Conservation (phyloP, 2,797 vertebrate genomes). For the Rousettus madagascariensis region DNA sequence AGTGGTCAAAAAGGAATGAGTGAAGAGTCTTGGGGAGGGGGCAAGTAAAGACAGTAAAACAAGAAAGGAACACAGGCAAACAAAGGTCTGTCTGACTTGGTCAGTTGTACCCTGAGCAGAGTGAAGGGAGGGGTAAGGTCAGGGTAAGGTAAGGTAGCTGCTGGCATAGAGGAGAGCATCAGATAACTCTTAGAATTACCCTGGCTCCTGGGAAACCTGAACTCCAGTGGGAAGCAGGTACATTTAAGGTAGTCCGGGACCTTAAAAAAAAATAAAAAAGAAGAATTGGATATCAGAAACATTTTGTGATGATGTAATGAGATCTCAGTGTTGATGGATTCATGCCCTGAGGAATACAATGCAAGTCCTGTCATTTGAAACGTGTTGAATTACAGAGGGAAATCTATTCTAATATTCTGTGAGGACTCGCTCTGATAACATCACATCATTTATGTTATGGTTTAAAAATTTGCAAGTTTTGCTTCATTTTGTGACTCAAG, state of each 20-base stretch:
- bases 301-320: slow-evolving; percentile 68
- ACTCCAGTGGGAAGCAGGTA: neutral
- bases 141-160: neutral
- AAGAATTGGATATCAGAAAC: slow-evolving; percentile 67
- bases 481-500: neutral
- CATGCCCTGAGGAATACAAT: slow-evolving; percentile 54
- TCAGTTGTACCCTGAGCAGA: neutral
- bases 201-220: slow-evolving; percentile 60
- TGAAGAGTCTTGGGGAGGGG: neutral
- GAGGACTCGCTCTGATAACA: neutral
- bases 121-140: neutral
- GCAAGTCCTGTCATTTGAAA: slow-evolving; percentile 58
- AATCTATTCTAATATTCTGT: neutral
- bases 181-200: slow-evolving; percentile 51
- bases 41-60: neutral
- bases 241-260: slow-evolving; percentile 43
- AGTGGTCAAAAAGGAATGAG: neutral
- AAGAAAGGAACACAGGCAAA: neutral
- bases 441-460: neutral
- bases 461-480: neutral
- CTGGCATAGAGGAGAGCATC: slow-evolving; percentile 1
- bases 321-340: slow-evolving; percentile 54
- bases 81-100: neutral
- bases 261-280: slow-evolving; percentile 14
- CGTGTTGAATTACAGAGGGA: neutral